Base-by-base conservation (phyloP, 2,113 vertebrate genomes). In the Caranx ignobilis region DNA sequence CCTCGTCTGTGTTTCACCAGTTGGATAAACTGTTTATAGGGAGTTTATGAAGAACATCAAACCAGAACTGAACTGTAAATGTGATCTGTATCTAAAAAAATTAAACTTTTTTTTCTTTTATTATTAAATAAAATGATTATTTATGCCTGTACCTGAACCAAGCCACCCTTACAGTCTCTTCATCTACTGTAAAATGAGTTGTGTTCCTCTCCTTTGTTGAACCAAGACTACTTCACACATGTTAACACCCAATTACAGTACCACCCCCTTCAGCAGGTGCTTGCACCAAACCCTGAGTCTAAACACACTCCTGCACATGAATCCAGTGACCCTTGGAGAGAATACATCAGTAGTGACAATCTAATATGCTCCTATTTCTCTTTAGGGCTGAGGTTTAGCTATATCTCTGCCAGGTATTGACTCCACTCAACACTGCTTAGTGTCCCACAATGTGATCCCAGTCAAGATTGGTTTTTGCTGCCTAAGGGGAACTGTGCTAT, bases 361-460 rank as follows among this genome's bases (percentile, higher is more conserved):
- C 68, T 81, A 87, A 90, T 90, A 89, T 81, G 84, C 82, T 81
- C 56, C 72, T 81, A 72, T 86, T 87, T 82, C 69, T 86, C 83
- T 87, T 81, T 64, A 63, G 83, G 79, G 80, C 77, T 47, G 39
- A 70, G 83, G 63, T 85, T 81, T 83, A n/a, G 50, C 60, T 71
- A 81, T 61, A 88, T 85, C 66, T 89, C 84, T 86, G 87, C 91
- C 91, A 93, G 86, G 84, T 90, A 93, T 90, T 71, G 92, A 90
- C 88, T 90, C 52, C 77, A 74, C 81, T 94, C 90, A 89, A 80
- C 88, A 88, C 81, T 92, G 86, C 87, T 91, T 92, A 90, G 84
- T 85, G 84, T 81, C 86, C 78, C 62, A 83, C 88, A 90, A 85
- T 88, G 82, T 60, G 88, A 92, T 90, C 81, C 71, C 55, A 83